Conservation (phyloP, 2,113 vertebrate genomes). For the Xenopus laevis region DNA sequence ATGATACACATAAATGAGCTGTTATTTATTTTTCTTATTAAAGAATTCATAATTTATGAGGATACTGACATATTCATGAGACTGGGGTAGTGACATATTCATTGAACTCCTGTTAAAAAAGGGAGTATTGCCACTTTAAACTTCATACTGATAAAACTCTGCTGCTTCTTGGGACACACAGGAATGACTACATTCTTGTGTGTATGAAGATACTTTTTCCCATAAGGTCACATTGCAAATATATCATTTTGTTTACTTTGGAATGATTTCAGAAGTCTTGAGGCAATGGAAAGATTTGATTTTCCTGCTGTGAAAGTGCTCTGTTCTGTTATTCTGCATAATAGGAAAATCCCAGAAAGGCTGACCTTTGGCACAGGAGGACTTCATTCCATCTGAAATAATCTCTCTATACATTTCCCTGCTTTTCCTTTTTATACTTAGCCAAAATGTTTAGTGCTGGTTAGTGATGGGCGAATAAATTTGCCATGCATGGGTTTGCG, state of each 20-base stretch:
- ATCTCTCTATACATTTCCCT: too few species aligned
- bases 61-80: too few species aligned
- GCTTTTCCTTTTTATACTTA: neutral
- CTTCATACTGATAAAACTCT: neutral
- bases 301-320: neutral
- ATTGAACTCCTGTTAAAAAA: too few species aligned
- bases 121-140: neutral
- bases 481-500: too few species aligned
- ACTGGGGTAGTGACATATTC: too few species aligned
- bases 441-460: too few species aligned
- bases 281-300: slow-evolving; percentile 24
- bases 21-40: too few species aligned
- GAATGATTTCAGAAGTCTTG: slow-evolving; percentile 22
- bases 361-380: slow-evolving; percentile 1
- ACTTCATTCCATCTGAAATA: too few species aligned
- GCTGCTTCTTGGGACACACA: neutral
- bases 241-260: slow-evolving; percentile 26
- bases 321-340: neutral
- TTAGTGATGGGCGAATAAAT: too few species aligned
- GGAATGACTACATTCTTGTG: neutral
- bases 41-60: too few species aligned
- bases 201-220: neutral
- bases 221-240: slow-evolving; percentile 23
- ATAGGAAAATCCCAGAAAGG: neutral
- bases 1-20: too few species aligned